A percentile compares a stretch with the other conserved stretches of the same genome.
Evolutionary conservation across 2,113 vertebrate species (phyloP).

Genomic region (Talpa occidentalis): DNA sequence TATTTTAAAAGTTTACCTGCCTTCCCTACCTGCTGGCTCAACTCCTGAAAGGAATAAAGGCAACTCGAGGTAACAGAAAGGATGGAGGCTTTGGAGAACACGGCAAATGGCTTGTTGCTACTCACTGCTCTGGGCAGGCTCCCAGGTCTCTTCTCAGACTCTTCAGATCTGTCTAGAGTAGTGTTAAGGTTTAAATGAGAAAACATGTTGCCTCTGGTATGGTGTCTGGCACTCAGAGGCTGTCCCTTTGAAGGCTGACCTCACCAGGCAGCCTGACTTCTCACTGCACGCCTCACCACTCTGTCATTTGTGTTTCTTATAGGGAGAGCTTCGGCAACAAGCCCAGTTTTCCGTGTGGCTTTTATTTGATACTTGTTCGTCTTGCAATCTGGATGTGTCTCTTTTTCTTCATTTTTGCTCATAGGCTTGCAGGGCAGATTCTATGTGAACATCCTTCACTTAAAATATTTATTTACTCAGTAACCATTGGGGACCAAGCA

Average conservation of each 20-base stretch:
- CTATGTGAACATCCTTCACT: background rate
- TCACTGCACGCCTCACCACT: background rate
- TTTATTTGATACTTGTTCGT: background rate
- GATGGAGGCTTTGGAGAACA: background rate
- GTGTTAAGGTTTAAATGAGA: background rate
- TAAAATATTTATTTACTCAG: background rate
- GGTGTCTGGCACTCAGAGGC: background rate
- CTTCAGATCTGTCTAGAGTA: background rate
- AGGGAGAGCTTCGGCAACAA: background rate
- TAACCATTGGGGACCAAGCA: background rate
- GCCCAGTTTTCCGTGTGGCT: background rate
- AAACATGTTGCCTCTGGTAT: background rate
- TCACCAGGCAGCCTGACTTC: background rate
- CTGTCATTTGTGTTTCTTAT: background rate
- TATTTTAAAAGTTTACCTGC: background rate
- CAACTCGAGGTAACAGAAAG: background rate
- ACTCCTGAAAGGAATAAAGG: background rate
- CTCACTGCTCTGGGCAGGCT: background rate
- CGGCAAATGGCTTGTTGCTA: background rate
- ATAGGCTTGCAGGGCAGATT: background rate
- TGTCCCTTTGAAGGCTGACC: background rate
- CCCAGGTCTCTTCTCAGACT: background rate
- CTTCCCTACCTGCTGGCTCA: background rate
- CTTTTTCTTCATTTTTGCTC: background rate
- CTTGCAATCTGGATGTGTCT: background rate